Evolutionary conservation across 2,888 invertebrate species (phyloP).

Genomic region (Aradus depressus): DNA sequence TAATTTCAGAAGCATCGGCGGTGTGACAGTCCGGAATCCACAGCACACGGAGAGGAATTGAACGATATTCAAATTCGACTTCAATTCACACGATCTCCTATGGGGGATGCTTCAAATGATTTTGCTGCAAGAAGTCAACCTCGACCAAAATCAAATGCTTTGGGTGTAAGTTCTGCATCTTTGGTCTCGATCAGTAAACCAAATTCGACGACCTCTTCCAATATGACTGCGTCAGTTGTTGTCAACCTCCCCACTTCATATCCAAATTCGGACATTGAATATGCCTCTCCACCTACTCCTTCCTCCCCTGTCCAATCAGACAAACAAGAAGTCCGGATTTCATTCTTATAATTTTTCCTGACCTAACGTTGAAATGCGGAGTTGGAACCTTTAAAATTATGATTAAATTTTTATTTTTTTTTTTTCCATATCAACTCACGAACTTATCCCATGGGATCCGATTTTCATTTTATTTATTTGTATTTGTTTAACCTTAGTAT

Average conservation of each 20-base stretch:
- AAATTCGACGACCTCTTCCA: conserved; percentile 35
- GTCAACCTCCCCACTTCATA: conserved; percentile 35
- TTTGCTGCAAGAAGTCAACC: conserved; percentile 22
- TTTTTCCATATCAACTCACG: no score
- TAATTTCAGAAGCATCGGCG: conserved; percentile 32
- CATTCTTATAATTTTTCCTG: conserved; percentile 29
- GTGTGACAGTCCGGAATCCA: conserved; percentile 32
- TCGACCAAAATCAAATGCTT: conserved; percentile 23
- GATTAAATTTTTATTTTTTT: no score
- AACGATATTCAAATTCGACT: conserved; percentile 39
- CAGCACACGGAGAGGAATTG: conserved; percentile 37
- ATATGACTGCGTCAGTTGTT: conserved; percentile 35
- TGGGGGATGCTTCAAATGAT: conserved; percentile 23
- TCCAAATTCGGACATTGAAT: conserved; percentile 35
- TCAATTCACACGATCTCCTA: conserved; percentile 30
- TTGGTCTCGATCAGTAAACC: conserved; percentile 33
- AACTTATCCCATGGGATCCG: no score
- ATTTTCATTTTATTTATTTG: no score
- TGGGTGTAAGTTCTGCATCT: conserved; percentile 28
- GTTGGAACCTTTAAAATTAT: no score
- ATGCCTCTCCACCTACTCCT: conserved; percentile 32
- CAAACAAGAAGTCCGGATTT: conserved; percentile 34
- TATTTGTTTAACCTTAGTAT: no score
- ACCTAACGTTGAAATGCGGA: no score
- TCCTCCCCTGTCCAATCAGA: conserved; percentile 32